Conservation (phyloP, 2,797 vertebrate species). For the Lates japonicus region DNA sequence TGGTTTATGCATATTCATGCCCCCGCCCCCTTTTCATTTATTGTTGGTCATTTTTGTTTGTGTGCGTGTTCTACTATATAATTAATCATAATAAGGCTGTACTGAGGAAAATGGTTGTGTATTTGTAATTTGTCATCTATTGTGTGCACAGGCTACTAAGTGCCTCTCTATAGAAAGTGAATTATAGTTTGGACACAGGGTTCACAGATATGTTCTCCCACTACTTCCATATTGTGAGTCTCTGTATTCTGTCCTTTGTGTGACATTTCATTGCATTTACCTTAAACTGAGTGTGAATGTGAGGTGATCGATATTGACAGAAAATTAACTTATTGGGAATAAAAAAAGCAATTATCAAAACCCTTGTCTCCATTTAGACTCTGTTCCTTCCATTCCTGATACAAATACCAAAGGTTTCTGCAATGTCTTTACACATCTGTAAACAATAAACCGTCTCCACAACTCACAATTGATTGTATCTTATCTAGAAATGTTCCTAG, state of each 20-base stretch:
- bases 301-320: not conserved
- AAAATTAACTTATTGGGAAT: conserved; percentile 28
- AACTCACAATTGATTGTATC: not conserved
- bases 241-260: not conserved
- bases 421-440: not conserved
- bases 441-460: not conserved
- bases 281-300: conserved; percentile 1
- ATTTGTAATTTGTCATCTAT: not conserved
- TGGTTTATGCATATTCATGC: too few species aligned
- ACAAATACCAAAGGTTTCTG: not conserved
- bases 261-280: conserved; percentile 4
- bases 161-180: not conserved
- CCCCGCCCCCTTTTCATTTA: too few species aligned
- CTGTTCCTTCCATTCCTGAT: not conserved
- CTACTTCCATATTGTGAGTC: not conserved
- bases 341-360: conserved; percentile 7
- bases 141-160: not conserved
- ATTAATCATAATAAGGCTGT: not conserved
- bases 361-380: not conserved
- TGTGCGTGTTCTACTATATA: not conserved
- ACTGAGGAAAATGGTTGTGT: not conserved
- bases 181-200: not conserved
- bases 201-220: not conserved
- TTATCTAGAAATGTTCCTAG: not conserved
- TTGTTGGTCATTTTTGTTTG: not conserved